These are phyloP conservation scores for Tenebrio molitor DNA, from an alignment of 1,140 invertebrate species.

Conservation along the genomic window DNA sequence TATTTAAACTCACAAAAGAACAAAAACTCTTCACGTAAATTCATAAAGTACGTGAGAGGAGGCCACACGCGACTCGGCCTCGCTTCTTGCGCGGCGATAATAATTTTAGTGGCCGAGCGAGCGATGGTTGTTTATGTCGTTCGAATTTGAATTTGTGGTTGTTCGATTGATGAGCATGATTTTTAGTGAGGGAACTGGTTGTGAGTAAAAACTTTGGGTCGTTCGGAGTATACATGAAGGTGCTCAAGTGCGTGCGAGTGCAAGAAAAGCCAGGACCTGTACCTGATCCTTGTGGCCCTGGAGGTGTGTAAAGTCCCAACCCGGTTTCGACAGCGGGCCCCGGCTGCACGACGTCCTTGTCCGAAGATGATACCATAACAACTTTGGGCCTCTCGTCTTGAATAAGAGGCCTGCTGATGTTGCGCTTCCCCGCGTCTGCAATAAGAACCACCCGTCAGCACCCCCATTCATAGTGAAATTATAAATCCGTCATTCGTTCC, in stretches of 20 bases:
- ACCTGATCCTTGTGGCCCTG: constrained; percentile 60
- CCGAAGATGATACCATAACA: constrained; percentile 56
- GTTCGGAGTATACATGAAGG: neutral
- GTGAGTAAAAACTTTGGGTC: no score
- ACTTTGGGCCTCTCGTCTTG: constrained; percentile 56
- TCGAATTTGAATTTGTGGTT: no score
- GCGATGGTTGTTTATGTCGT: no score
- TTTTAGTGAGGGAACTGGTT: no score
- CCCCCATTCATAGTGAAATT: constrained; percentile 20
- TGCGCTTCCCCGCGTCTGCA: constrained; percentile 58
- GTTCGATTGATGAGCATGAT: no score
- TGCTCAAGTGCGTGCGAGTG: constrained; percentile 40
- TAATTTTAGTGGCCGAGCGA: no score
- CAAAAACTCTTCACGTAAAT: no score
- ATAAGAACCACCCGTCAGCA: constrained; percentile 57
- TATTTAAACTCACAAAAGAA: no score
- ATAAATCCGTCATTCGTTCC: constrained; percentile 23
- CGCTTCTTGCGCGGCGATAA: neutral
- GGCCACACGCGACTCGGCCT: neutral
- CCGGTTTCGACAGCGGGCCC: constrained; percentile 55
- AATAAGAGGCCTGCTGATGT: constrained; percentile 55
- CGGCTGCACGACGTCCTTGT: constrained; percentile 51
- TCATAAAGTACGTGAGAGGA: no score
- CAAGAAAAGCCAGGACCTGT: constrained; percentile 46
- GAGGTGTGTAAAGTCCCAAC: constrained; percentile 56